Evolutionary conservation across 2,888 invertebrate genomes (phyloP).

Genomic region (Pocota personata): DNA sequence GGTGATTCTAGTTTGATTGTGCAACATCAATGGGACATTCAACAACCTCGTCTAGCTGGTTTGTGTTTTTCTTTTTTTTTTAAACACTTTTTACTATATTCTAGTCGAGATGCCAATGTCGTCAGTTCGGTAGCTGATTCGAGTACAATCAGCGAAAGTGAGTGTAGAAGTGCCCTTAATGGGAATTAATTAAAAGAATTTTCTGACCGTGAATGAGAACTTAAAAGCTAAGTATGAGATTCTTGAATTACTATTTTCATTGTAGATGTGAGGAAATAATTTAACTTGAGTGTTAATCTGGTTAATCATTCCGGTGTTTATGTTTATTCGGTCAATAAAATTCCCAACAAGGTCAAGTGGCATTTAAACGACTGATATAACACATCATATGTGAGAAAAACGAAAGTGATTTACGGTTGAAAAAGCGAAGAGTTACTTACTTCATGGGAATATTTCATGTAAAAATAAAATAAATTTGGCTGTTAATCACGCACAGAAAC

Average conservation of each 20-base stretch:
- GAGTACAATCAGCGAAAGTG: slow-evolving; percentile 32
- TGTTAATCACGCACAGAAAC: no score
- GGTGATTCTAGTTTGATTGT: slow-evolving; percentile 47
- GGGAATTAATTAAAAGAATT: slow-evolving; percentile 26
- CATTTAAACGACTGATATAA: slow-evolving; percentile 2
- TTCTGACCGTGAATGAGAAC: slow-evolving; percentile 58
- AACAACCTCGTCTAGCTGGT: slow-evolving; percentile 44
- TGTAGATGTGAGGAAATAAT: not conserved
- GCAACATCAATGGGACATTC: slow-evolving; percentile 42
- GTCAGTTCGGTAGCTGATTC: not conserved
- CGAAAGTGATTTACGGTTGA: slow-evolving; percentile 15
- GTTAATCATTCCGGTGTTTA: not conserved
- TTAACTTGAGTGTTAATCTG: not conserved
- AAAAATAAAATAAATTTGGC: no score
- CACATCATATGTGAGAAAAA: not conserved
- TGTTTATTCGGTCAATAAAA: slow-evolving; percentile 3
- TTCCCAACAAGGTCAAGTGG: slow-evolving; percentile 35
- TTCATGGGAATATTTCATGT: no score
- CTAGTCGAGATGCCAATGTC: slow-evolving; percentile 22
- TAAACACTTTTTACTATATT: not conserved
- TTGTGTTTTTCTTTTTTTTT: not conserved
- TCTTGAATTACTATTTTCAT: not conserved
- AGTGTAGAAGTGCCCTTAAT: slow-evolving; percentile 13
- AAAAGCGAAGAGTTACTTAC: not conserved
- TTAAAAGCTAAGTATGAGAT: slow-evolving; percentile 1